phyloP scores from a whole-genome alignment of 2,113 vertebrate species.

The Tyto alba region DNA sequence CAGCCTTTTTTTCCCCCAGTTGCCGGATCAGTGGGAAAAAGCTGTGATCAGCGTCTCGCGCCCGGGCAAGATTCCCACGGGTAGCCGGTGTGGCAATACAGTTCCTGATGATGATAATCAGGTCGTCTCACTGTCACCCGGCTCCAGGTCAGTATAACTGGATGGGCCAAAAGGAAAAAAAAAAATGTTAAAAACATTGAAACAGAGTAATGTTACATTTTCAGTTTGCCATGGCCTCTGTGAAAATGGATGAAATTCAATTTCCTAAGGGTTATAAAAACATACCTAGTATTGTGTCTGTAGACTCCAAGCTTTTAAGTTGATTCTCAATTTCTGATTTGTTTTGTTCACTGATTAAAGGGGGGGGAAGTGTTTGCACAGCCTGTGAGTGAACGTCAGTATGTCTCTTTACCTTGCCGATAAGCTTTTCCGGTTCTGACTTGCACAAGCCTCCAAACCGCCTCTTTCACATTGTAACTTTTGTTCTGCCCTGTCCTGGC shows the following conservation, averaged over 20 bases:
- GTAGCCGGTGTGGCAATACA: conserved; percentile 91
- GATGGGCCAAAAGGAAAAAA: background rate
- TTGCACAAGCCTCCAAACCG: background rate
- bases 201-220: background rate
- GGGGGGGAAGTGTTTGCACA: conserved; percentile 3
- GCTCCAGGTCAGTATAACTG: conserved; percentile 80
- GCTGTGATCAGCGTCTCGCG: conserved; percentile 85
- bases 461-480: background rate
- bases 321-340: background rate
- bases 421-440: background rate
- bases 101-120: conserved; percentile 93
- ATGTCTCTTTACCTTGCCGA: background rate
- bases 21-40: conserved; percentile 96
- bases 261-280: background rate
- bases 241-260: background rate
- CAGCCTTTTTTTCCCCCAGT: conserved; percentile 58
- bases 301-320: background rate
- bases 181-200: background rate
- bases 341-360: background rate
- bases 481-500: background rate
- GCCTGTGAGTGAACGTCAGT: background rate
- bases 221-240: background rate
- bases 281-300: background rate
- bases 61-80: conserved; percentile 81
- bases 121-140: conserved; percentile 85